phyloP scores from a whole-genome alignment of 2,113 vertebrate genomes.

The Ia io region DNA sequence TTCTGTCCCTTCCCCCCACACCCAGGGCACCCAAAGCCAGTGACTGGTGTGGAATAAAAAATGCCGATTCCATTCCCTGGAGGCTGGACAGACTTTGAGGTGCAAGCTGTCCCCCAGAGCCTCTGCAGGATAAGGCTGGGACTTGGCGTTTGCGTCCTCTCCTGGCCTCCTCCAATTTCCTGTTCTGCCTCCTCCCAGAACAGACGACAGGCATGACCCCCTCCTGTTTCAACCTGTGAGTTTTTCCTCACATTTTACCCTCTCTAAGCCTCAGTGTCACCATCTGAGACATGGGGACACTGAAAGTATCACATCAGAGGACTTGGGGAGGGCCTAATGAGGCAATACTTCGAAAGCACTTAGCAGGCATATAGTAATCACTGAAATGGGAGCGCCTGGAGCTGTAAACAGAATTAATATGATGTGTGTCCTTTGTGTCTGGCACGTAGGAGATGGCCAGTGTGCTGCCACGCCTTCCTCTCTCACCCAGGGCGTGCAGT shows the following conservation, averaged over 20 bases:
- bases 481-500: not conserved
- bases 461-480: not conserved
- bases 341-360: not conserved
- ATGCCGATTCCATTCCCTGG: not conserved
- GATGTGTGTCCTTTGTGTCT: not conserved
- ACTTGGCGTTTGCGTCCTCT: not conserved
- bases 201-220: not conserved
- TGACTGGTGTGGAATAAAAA: not conserved
- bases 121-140: not conserved
- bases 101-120: not conserved
- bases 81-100: not conserved
- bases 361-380: not conserved
- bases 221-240: not conserved
- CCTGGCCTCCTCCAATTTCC: not conserved
- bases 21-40: not conserved
- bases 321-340: not conserved
- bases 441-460: not conserved
- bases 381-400: not conserved
- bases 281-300: slow-evolving; percentile 1
- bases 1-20: not conserved
- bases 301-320: not conserved
- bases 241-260: not conserved
- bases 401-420: not conserved
- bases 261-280: not conserved
- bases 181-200: not conserved